Evolutionary conservation across 2,797 vertebrate genomes (phyloP).

Genomic region (Enteromius trimaculatus): DNA sequence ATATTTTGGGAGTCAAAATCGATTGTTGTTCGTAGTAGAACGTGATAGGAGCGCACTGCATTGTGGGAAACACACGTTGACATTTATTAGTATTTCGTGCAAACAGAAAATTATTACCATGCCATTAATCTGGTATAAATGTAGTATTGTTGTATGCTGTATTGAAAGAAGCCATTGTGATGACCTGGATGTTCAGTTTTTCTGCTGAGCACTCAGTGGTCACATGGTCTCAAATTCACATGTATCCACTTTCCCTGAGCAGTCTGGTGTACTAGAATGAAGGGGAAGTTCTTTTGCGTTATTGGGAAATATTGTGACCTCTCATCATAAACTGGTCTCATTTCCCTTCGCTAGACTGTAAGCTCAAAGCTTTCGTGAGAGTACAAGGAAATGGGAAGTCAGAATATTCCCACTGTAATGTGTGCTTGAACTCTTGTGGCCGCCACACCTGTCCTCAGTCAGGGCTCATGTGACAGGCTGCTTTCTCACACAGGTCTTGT

Average conservation of each 20-base stretch:
- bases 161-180: background rate
- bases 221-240: constrained; percentile 26
- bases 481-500: background rate
- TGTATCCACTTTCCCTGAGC: background rate
- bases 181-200: constrained; percentile 5
- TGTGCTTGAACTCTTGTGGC: background rate
- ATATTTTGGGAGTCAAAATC: background rate
- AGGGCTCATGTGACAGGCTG: constrained; percentile 19
- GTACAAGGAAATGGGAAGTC: constrained; percentile 13
- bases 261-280: background rate
- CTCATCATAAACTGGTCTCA: background rate
- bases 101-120: background rate
- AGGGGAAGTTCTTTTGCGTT: background rate
- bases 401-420: background rate
- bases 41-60: background rate
- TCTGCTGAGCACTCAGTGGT: constrained; percentile 6
- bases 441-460: constrained; percentile 36
- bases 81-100: background rate
- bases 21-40: background rate
- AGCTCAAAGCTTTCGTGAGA: background rate
- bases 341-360: background rate
- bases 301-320: background rate
- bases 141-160: background rate
- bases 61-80: constrained; percentile 3
- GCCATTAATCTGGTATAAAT: background rate